Percentiles rank a stretch among this genome's conserved stretches.
phyloP scores from a whole-genome alignment of 2,797 vertebrate genomes.

The Hozukius guyotensis region DNA sequence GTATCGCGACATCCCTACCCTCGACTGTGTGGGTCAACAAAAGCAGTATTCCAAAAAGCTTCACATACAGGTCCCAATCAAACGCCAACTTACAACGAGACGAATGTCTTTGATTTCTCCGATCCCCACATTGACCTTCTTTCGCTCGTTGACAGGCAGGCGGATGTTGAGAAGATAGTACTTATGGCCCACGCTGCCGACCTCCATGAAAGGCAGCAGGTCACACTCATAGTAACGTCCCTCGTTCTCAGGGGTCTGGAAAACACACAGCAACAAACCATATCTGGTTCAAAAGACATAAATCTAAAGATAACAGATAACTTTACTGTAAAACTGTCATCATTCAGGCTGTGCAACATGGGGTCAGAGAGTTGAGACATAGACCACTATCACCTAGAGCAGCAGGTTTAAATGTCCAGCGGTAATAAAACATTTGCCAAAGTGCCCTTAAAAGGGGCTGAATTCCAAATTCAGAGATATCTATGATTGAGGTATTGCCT shows the following conservation, averaged over 20 bases:
- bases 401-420: not conserved
- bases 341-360: not conserved
- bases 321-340: not conserved
- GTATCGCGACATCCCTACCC: not conserved
- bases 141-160: slow-evolving; percentile 91
- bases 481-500: too few relatives aligned
- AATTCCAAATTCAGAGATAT: too few relatives aligned
- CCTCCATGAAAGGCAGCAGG: slow-evolving; percentile 94
- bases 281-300: not conserved
- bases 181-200: slow-evolving; percentile 95
- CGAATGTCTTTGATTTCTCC: slow-evolving; percentile 95
- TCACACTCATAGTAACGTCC: slow-evolving; percentile 94
- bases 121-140: slow-evolving; percentile 92
- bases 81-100: slow-evolving; percentile 86
- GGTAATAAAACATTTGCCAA: not conserved
- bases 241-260: slow-evolving; percentile 88
- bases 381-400: not conserved
- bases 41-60: not conserved
- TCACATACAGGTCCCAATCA: not conserved
- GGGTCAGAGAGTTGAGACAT: not conserved
- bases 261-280: not conserved
- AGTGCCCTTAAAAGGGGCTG: not conserved
- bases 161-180: slow-evolving; percentile 97
- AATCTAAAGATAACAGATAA: not conserved
- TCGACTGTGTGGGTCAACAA: not conserved